Evolutionary conservation across 2,797 vertebrate genomes (phyloP).

Genomic region (Enteromius argenteus): DNA sequence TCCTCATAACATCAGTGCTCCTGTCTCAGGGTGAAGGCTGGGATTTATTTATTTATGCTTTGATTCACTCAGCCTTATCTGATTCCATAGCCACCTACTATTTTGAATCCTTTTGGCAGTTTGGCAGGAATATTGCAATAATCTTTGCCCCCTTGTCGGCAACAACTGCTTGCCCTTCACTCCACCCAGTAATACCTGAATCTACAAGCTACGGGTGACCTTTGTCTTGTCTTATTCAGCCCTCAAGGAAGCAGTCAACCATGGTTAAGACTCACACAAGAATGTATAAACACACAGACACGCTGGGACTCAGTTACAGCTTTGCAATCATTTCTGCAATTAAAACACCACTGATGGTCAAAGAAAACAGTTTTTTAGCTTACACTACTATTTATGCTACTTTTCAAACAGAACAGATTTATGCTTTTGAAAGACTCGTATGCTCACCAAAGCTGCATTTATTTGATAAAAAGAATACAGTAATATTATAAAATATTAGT

Average conservation of each 20-base stretch:
- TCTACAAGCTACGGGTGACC: conserved; percentile 39
- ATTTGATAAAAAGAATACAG: not conserved
- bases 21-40: conserved; percentile 30
- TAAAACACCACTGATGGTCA: not conserved
- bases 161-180: conserved; percentile 27
- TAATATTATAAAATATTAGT: not conserved
- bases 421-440: not conserved
- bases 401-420: not conserved
- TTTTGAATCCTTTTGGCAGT: conserved; percentile 38
- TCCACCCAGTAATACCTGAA: conserved; percentile 37
- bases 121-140: conserved; percentile 43
- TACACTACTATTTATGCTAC: not conserved
- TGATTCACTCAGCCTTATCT: conserved; percentile 41
- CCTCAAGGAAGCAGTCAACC: conserved; percentile 36
- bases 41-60: conserved; percentile 49
- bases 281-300: not conserved
- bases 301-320: not conserved
- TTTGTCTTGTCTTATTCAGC: conserved; percentile 33
- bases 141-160: conserved; percentile 17
- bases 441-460: not conserved
- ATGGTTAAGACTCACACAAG: conserved; percentile 18
- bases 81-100: conserved; percentile 42
- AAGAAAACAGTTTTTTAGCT: not conserved
- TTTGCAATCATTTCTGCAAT: not conserved
- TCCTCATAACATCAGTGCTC: conserved; percentile 29